phyloP scores from a whole-genome alignment of 2,797 vertebrate species.

The Mormyrops attenuatus region DNA sequence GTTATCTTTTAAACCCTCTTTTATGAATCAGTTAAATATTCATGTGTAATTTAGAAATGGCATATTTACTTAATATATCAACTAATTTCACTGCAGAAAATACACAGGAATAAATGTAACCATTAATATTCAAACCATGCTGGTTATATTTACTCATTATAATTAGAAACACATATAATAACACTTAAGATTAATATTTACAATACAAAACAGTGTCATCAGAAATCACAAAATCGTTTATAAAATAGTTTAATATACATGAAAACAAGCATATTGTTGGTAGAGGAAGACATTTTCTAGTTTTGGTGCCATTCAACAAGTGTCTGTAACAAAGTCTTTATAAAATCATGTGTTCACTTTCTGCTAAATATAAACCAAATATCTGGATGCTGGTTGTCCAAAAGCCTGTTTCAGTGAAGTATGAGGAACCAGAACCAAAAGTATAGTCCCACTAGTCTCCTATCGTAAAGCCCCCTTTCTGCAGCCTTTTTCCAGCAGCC shows the following conservation, averaged over 20 bases:
- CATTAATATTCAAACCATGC: constrained; percentile 26
- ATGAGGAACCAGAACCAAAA: neutral
- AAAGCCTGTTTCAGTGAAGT: neutral
- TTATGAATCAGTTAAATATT: constrained; percentile 64
- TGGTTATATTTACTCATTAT: constrained; percentile 33
- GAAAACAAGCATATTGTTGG: constrained; percentile 47
- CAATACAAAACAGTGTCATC: neutral
- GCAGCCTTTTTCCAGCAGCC: neutral
- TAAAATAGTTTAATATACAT: constrained; percentile 30
- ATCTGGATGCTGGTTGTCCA: neutral
- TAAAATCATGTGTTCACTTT: neutral
- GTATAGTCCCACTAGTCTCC: neutral
- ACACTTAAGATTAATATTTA: constrained; percentile 20
- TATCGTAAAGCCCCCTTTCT: neutral
- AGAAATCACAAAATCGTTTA: constrained; percentile 15
- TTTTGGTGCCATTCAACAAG: constrained; percentile 33
- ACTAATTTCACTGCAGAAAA: constrained; percentile 34
- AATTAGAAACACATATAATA: constrained; percentile 24
- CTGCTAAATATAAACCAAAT: neutral
- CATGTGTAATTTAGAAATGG: constrained; percentile 67
- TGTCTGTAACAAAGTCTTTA: neutral
- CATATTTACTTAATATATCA: constrained; percentile 43
- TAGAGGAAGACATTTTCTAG: constrained; percentile 54
- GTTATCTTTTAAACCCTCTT: constrained; percentile 61
- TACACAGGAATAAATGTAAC: constrained; percentile 33